These are phyloP conservation scores for Drosophila eugracilis DNA, from an alignment of 1,140 invertebrate genomes.

Conservation along the genomic window DNA sequence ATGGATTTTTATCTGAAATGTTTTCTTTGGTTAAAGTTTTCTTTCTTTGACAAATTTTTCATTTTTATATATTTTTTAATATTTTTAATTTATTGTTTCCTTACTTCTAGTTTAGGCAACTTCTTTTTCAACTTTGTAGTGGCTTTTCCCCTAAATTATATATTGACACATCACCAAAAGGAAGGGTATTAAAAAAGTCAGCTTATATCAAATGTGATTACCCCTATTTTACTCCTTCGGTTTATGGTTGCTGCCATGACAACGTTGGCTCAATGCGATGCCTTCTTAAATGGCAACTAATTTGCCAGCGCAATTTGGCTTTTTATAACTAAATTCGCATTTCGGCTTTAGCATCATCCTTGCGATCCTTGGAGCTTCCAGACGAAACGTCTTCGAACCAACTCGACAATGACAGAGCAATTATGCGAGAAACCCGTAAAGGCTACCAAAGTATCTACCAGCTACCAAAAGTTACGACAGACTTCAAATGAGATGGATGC, in stretches of 20 bases:
- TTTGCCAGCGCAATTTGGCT: slow-evolving; percentile 76
- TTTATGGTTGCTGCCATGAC: slow-evolving; percentile 65
- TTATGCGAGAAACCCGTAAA: slow-evolving; percentile 76
- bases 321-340: slow-evolving; percentile 81
- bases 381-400: slow-evolving; percentile 33
- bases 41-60: no score
- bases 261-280: slow-evolving; percentile 48
- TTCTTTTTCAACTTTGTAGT: no score
- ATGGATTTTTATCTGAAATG: no score
- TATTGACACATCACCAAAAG: background rate
- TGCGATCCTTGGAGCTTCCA: slow-evolving; percentile 31
- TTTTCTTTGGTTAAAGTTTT: no score
- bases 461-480: slow-evolving; percentile 70
- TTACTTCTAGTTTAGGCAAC: no score
- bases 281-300: slow-evolving; percentile 78
- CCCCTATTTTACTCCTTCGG: slow-evolving; percentile 15
- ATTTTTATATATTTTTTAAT: no score
- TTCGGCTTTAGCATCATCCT: slow-evolving; percentile 21
- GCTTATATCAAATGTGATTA: background rate
- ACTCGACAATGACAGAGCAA: slow-evolving; percentile 74
- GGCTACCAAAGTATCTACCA: slow-evolving; percentile 57
- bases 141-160: background rate
- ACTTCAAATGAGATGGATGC: slow-evolving; percentile 7
- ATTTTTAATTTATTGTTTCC: no score
- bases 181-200: slow-evolving; percentile 10